Evolutionary conservation across 2,888 invertebrate genomes (phyloP).

Genomic region (Tuta absoluta): DNA sequence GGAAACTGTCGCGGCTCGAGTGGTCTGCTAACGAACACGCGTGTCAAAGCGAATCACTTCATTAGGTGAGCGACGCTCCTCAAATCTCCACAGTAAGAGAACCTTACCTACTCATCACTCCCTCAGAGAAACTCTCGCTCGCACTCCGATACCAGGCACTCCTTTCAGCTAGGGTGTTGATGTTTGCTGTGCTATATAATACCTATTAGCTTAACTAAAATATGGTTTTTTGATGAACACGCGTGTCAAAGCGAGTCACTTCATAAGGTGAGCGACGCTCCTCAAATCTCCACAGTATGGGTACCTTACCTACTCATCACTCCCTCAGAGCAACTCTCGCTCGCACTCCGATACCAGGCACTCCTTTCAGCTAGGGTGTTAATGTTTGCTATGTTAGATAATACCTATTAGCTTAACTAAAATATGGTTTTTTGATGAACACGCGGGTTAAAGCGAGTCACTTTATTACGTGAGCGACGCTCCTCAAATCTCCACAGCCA

Average conservation of each 20-base stretch:
- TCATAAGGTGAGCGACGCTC: slow-evolving; percentile 3
- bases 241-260: slow-evolving; percentile 7
- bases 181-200: slow-evolving; percentile 55
- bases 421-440: slow-evolving; percentile 80
- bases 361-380: not conserved
- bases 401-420: no score
- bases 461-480: slow-evolving; percentile 77
- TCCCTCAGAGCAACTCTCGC: not conserved
- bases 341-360: not conserved
- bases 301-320: not conserved
- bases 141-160: not conserved
- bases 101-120: not conserved
- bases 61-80: slow-evolving; percentile 72
- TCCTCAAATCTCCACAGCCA: slow-evolving; percentile 7
- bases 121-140: not conserved
- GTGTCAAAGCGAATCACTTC: slow-evolving; percentile 81
- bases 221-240: no score
- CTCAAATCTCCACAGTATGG: slow-evolving; percentile 1
- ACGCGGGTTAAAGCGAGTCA: slow-evolving; percentile 80
- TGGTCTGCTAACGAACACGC: slow-evolving; percentile 80
- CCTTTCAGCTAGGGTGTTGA: not conserved
- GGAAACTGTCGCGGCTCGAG: slow-evolving; percentile 76
- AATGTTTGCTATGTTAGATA: slow-evolving; percentile 47
- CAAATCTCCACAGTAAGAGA: not conserved
- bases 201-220: no score